Evolutionary conservation across 2,888 invertebrate species (phyloP), one percentile per base, ranked within the genome.

Genomic region (Julus scanicus): DNA sequence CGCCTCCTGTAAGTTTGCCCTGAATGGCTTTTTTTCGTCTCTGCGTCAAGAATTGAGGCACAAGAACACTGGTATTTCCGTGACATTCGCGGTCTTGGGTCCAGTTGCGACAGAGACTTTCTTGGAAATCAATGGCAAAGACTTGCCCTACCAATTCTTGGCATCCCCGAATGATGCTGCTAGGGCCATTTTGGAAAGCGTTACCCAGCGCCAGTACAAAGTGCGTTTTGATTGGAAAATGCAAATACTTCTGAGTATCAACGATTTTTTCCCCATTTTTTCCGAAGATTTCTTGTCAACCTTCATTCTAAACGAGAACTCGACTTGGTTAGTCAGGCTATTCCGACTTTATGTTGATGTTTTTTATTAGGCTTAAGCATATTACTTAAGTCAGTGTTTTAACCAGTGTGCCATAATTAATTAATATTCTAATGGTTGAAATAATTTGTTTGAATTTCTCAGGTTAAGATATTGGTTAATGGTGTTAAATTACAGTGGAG

Each of bases 31-130:
- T 13, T 86, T 49, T 53, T 44, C 49, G 8, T n/a, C 87, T 6
- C 39, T 87, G 9, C 37, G 87, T 15, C 87, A 87, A 87, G 87
- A 87, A 71, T 71, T 87, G 57, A 57, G 80, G 71, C 37, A 20
- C 71, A 57, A 20, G 6, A 71, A 71, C 17, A 29, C 80, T 1
- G 87, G 44, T 0, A 71, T 87, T 44, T 87, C 87, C 17, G 53
- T 87, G 11, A 87, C 63, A 6, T 71, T 87, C 15, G 2, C 39
- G 0, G 87, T 87, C 2, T 40, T 63, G 1, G 87, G 87, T 9
- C 71, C 71, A 29, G 20, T 87, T 29, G 9, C 44, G 9, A 44
- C 85, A 17, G 85, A 44, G 0, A 15, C 0, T n/a, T 6, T 15
- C 4, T 6, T 85, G 11, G 40, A 85, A 3, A 1, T 85, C 13